These are phyloP conservation scores for Apodemia hepburni DNA, from an alignment of 2,888 invertebrate species.

Conservation along the genomic window DNA sequence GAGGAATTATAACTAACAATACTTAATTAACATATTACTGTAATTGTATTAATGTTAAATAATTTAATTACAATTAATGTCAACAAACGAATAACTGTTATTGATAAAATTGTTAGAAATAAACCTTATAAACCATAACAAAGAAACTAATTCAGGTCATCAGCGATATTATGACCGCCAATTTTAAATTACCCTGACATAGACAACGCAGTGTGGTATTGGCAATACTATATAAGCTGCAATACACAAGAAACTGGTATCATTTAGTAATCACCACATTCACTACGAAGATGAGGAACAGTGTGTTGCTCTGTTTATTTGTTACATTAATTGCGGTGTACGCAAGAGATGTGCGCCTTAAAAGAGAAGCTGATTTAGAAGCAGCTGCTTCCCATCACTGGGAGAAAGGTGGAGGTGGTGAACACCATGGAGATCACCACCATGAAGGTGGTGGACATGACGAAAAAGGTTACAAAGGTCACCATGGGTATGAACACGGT, in stretches of 20 bases:
- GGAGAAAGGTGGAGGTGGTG: slow-evolving; percentile 81
- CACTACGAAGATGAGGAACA: slow-evolving; percentile 55
- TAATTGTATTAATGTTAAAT: background rate
- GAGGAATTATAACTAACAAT: slow-evolving; percentile 3
- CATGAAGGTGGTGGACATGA: slow-evolving; percentile 83
- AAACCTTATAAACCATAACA: slow-evolving; percentile 28
- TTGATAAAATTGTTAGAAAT: slow-evolving; percentile 16
- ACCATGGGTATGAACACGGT: slow-evolving; percentile 83
- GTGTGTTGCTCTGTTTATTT: slow-evolving; percentile 55
- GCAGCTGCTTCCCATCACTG: slow-evolving; percentile 70
- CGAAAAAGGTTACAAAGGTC: slow-evolving; percentile 85
- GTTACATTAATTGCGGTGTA: slow-evolving; percentile 61
- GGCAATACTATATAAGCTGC: slow-evolving; percentile 73
- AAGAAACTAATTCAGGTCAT: slow-evolving; percentile 61
- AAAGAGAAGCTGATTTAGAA: slow-evolving; percentile 69
- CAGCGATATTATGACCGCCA: slow-evolving; percentile 54
- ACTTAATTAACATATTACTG: slow-evolving; percentile 5
- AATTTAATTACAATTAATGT: background rate
- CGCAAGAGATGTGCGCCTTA: slow-evolving; percentile 70
- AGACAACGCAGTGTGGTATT: slow-evolving; percentile 54
- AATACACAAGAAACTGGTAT: slow-evolving; percentile 63
- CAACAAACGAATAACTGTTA: background rate
- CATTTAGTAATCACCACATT: slow-evolving; percentile 68
- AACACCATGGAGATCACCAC: slow-evolving; percentile 82
- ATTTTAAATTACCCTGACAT: slow-evolving; percentile 67